phyloP scores from a whole-genome alignment of 1,140 invertebrate species.

The Rhopalosiphum maidis region DNA sequence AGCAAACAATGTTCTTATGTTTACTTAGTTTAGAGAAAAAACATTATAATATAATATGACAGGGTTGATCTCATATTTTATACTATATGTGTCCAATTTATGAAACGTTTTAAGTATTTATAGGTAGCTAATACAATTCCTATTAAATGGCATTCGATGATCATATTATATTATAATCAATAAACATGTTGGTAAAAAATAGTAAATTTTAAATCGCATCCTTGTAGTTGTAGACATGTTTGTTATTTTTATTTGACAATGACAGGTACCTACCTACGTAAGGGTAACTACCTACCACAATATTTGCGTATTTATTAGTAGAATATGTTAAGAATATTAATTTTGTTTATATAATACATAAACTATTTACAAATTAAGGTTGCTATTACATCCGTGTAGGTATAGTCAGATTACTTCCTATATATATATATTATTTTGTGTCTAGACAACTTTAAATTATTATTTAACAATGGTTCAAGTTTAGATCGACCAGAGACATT shows the following conservation, averaged over 20 bases:
- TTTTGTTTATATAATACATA: not conserved
- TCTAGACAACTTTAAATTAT: slow-evolving; percentile 21
- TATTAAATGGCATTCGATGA: not conserved
- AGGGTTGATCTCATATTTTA: not conserved
- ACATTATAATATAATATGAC: not conserved
- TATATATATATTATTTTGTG: not conserved
- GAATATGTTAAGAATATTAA: slow-evolving; percentile 12
- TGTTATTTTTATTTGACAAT: not conserved
- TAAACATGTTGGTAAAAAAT: not conserved
- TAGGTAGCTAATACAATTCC: not conserved
- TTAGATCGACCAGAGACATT: not conserved
- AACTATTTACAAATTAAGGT: slow-evolving; percentile 7
- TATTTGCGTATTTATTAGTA: not conserved
- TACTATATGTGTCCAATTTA: not conserved
- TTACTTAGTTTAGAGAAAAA: not conserved
- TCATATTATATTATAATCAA: not conserved
- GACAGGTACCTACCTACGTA: not conserved
- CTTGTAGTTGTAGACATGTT: not conserved
- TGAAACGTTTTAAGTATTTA: not conserved
- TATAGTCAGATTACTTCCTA: not conserved
- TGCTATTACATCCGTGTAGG: not conserved
- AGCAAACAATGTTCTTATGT: not conserved
- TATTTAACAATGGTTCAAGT: not conserved
- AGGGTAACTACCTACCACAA: not conserved
- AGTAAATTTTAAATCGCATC: not conserved